Conservation (phyloP, 1,140 invertebrate species). For the Sitophilus oryzae region DNA sequence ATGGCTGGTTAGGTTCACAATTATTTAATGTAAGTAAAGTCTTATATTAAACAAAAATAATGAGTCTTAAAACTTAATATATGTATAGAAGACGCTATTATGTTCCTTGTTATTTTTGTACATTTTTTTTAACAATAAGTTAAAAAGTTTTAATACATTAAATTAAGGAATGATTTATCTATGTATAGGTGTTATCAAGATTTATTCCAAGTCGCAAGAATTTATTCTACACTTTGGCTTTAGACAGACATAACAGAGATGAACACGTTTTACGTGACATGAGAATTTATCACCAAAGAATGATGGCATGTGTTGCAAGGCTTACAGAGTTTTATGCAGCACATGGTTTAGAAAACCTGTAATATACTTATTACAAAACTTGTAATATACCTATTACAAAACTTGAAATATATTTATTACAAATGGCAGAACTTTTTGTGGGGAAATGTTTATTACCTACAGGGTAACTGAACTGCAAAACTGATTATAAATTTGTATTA, state of each 20-base stretch:
- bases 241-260: conserved; percentile 27
- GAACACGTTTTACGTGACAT: conserved; percentile 33
- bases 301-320: conserved; percentile 25
- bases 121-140: background rate
- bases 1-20: conserved; percentile 61
- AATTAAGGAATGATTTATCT: background rate
- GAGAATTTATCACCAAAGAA: conserved; percentile 28
- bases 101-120: background rate
- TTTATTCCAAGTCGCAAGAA: conserved; percentile 30
- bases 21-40: conserved; percentile 53
- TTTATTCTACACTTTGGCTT: conserved; percentile 27
- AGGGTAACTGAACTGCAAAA: no score
- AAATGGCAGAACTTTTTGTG: no score
- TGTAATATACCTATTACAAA: no score
- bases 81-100: no score
- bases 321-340: conserved; percentile 30
- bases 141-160: no score
- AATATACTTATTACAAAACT: no score
- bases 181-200: conserved; percentile 30
- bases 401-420: no score
- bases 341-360: conserved; percentile 15
- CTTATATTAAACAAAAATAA: background rate
- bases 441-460: no score
- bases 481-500: no score
- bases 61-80: background rate